phyloP scores from a whole-genome alignment of 2,113 vertebrate genomes.

The Paedocypris sp. region DNA sequence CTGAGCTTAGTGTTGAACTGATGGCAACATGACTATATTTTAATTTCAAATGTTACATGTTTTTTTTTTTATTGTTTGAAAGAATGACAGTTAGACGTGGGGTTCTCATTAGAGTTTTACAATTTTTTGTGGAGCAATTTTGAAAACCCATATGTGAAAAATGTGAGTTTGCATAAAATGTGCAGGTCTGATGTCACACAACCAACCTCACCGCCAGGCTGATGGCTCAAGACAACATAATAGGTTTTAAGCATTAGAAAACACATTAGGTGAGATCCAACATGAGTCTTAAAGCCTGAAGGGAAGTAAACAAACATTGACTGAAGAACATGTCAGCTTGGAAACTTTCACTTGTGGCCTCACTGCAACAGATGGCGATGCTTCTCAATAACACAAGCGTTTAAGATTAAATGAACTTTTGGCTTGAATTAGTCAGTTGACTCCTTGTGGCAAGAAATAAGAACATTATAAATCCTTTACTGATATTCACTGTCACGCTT shows the following conservation, averaged over 20 bases:
- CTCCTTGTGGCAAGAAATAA: conserved; percentile 1
- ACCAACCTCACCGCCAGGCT: neutral
- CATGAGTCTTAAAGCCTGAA: neutral
- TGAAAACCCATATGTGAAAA: conserved; percentile 1
- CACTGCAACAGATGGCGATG: neutral
- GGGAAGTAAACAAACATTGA: neutral
- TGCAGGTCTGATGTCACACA: neutral
- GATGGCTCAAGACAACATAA: neutral
- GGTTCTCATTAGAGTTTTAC: too few relatives aligned
- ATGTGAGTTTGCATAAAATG: neutral
- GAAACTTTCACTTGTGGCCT: neutral
- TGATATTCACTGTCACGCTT: neutral
- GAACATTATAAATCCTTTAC: neutral
- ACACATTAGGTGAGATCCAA: neutral
- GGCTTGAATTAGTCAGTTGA: neutral
- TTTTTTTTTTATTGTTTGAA: too few relatives aligned
- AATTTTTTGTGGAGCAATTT: too few relatives aligned
- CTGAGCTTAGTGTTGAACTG: too few relatives aligned
- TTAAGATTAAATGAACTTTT: conserved; percentile 13
- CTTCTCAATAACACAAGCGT: neutral
- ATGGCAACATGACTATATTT: too few relatives aligned
- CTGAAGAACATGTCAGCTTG: neutral
- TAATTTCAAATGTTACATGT: too few relatives aligned
- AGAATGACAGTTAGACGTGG: too few relatives aligned
- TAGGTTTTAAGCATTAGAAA: neutral